These are phyloP conservation scores for Caenorhabditis uteleia DNA, from an alignment of 2,888 invertebrate species.

Conservation along the genomic window DNA sequence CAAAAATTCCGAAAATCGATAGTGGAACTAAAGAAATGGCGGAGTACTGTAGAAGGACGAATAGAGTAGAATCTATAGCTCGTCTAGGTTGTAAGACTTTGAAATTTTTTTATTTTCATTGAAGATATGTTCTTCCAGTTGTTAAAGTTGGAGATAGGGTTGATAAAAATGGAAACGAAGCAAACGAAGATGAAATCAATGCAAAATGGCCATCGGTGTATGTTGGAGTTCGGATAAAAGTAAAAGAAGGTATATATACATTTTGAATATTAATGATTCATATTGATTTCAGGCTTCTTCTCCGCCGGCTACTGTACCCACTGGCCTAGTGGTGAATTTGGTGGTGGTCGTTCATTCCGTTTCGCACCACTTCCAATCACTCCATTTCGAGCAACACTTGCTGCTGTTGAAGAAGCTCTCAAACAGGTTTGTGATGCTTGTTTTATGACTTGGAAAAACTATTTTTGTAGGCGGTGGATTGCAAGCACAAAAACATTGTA, in stretches of 20 bases:
- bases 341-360: constrained; percentile 22
- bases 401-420: constrained; percentile 48
- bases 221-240: constrained; percentile 8
- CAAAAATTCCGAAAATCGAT: no score
- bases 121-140: constrained; percentile 1
- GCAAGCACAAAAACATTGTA: constrained; percentile 2
- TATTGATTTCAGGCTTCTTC: constrained; percentile 17
- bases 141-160: constrained; percentile 4
- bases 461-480: constrained; percentile 11
- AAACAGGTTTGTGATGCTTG: constrained; percentile 23
- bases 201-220: constrained; percentile 12
- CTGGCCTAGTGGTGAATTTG: constrained; percentile 26
- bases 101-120: no score
- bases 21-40: no score
- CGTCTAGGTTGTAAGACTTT: no score
- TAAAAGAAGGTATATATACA: neutral
- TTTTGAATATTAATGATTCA: neutral
- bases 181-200: neutral
- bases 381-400: constrained; percentile 48
- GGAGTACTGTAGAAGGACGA: no score
- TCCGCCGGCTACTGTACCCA: constrained; percentile 30
- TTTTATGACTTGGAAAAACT: neutral
- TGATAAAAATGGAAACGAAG: constrained; percentile 10
- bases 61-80: no score
- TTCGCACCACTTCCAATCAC: constrained; percentile 46